Evolutionary conservation across 2,113 vertebrate species (phyloP).

Genomic region (Phyllostomus hastatus): DNA sequence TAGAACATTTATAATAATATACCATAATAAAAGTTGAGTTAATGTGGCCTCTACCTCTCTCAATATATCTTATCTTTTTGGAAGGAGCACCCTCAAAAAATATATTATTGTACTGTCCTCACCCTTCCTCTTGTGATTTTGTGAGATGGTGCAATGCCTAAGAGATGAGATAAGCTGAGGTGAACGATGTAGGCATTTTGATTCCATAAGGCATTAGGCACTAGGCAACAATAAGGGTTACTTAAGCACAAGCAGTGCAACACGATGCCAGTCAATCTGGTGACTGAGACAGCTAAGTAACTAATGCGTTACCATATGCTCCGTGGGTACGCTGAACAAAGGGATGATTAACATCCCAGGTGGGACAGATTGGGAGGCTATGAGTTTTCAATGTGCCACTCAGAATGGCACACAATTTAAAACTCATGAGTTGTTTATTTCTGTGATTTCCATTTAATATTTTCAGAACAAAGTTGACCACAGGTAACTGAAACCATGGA

Average conservation of each 20-base stretch:
- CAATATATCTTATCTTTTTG: not conserved
- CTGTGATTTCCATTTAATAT: not conserved
- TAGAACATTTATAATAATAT: not conserved
- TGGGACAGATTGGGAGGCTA: not conserved
- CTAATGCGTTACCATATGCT: rapidly evolving
- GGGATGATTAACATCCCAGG: not conserved
- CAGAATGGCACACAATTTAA: not conserved
- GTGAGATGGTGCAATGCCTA: not conserved
- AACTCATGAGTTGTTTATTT: not conserved
- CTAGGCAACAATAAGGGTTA: too few species aligned
- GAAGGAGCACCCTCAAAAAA: not conserved
- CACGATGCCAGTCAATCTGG: not conserved
- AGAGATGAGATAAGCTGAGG: not conserved
- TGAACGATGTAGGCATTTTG: not conserved
- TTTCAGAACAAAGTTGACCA: not conserved
- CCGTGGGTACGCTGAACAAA: not conserved
- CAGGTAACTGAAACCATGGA: not conserved
- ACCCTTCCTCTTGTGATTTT: not conserved
- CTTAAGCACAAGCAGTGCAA: not conserved
- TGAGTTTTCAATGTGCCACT: not conserved
- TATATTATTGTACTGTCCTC: not conserved
- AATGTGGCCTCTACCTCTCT: not conserved
- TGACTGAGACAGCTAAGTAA: not conserved
- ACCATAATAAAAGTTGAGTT: not conserved
- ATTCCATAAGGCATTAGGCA: not conserved